Evolutionary conservation across 2,888 invertebrate genomes (phyloP), one percentile per base, ranked within the genome.

Genomic region (Acleris literana): DNA sequence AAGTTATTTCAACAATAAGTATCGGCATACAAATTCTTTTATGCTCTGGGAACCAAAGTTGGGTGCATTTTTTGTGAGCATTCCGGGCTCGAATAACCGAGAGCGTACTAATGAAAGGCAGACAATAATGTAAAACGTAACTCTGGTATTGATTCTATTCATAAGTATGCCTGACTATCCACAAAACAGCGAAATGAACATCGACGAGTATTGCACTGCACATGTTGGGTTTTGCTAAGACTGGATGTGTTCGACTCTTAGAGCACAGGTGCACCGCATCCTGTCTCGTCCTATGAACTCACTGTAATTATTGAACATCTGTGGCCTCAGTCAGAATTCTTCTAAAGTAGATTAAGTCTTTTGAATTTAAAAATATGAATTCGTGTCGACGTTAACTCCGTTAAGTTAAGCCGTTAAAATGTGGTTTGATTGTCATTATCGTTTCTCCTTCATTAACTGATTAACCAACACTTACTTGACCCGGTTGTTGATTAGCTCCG

Each of bases 201-300:
- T 58, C 61, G 66, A 55, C 51, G 46, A 51, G 66, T 39, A 62
- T 39, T 66, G 61, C 66, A 52, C 71, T 72, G 25, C 57, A 65
- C 52, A 62, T 64, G 66, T 65, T 69, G 70, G 72, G 79, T 88
- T 88, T 89, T 86, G 84, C 85, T 77, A 78, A 72, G 74, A 75
- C 78, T 82, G 80, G 79, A 80, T 77, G 77, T 76, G 73, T 72
- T 74, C 72, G 81, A 81, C 83, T 79, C 76, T 76, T 74, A 68
- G 77, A 71, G 78, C 85, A 87, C 91, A 92, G 92, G 91, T 92
- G 92, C 84, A 77, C 76, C 72, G 79, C 90, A 90, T 92, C 91
- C 90, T 90, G 91, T 80, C 76, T 71, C 75, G 81, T 76, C 77
- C 77, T 78, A 79, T 76, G 79, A 83, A 82, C 83, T 78, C 79